A percentile compares a stretch with the other conserved stretches of the same genome.
phyloP scores from a whole-genome alignment of 2,113 vertebrate genomes.

The Hepsetus odoe region DNA sequence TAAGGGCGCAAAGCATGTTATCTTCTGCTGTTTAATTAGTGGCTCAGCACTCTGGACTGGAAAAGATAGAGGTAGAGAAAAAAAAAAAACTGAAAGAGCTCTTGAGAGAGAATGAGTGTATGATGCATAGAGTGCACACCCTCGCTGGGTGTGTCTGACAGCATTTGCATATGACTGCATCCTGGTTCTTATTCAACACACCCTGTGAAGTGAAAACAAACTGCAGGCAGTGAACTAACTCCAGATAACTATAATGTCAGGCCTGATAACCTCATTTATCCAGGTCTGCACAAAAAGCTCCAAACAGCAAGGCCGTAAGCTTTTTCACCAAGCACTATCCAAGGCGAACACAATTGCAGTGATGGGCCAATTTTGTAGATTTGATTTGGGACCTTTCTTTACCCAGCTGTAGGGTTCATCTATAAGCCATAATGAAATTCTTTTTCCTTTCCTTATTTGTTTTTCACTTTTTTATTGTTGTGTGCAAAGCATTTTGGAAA shows the following conservation, averaged over 20 bases:
- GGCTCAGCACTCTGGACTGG: neutral
- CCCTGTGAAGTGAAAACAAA: too few relatives aligned
- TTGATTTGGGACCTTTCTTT: conserved; percentile 20
- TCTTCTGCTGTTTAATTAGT: conserved; percentile 59
- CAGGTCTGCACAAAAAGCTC: conserved; percentile 3
- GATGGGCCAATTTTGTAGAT: conserved; percentile 35
- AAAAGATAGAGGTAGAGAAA: conserved; percentile 40
- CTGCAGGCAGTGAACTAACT: neutral
- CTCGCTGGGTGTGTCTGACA: neutral
- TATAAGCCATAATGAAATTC: conserved; percentile 30
- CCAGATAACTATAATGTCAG: neutral
- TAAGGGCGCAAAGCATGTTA: conserved; percentile 64
- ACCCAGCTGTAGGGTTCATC: neutral
- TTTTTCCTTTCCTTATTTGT: conserved; percentile 20
- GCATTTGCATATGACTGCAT: neutral
- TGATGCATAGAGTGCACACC: neutral
- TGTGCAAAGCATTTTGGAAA: neutral
- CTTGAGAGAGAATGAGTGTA: neutral
- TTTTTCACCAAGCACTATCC: neutral
- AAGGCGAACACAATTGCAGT: conserved; percentile 20
- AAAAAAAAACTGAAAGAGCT: neutral
- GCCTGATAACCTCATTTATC: conserved; percentile 20
- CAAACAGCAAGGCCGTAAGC: neutral
- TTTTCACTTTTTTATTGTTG: conserved; percentile 4
- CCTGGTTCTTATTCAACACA: neutral